phyloP scores from a whole-genome alignment of 2,113 vertebrate genomes.

The Epinephelus cyanopodus region DNA sequence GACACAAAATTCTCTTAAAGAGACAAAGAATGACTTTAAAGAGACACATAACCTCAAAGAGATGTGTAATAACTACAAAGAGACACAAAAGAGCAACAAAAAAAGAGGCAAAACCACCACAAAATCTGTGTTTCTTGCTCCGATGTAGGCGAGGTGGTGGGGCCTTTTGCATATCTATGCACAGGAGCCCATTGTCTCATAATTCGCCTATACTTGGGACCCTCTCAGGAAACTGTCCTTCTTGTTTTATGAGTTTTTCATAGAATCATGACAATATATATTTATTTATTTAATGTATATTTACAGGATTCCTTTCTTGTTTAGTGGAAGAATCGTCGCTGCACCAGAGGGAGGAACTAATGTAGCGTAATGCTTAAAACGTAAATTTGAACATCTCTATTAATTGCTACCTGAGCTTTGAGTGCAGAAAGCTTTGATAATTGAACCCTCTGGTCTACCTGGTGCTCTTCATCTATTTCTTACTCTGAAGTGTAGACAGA shows the following conservation, averaged over 20 bases:
- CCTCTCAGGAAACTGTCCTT: background rate
- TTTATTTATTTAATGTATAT: background rate
- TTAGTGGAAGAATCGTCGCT: background rate
- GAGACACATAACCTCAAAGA: too few relatives aligned
- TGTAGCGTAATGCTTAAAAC: background rate
- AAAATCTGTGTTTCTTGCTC: too few relatives aligned
- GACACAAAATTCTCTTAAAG: too few relatives aligned
- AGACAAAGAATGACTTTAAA: too few relatives aligned
- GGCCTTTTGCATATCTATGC: too few relatives aligned
- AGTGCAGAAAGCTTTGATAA: conserved; percentile 17
- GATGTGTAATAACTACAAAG: too few relatives aligned
- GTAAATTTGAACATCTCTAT: background rate
- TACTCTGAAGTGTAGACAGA: conserved; percentile 15
- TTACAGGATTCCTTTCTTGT: background rate
- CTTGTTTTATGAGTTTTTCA: background rate
- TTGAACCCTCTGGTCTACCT: conserved; percentile 2
- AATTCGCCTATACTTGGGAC: background rate
- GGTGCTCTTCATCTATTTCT: conserved; percentile 25
- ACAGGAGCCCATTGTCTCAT: too few relatives aligned
- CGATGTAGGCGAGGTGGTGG: too few relatives aligned
- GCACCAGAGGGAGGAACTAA: conserved; percentile 1
- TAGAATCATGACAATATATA: background rate
- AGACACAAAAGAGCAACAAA: too few relatives aligned
- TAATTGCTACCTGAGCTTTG: conserved; percentile 7
- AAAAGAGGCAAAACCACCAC: too few relatives aligned